Evolutionary conservation across 2,113 vertebrate species (phyloP).

Genomic region (Rhineura floridana): DNA sequence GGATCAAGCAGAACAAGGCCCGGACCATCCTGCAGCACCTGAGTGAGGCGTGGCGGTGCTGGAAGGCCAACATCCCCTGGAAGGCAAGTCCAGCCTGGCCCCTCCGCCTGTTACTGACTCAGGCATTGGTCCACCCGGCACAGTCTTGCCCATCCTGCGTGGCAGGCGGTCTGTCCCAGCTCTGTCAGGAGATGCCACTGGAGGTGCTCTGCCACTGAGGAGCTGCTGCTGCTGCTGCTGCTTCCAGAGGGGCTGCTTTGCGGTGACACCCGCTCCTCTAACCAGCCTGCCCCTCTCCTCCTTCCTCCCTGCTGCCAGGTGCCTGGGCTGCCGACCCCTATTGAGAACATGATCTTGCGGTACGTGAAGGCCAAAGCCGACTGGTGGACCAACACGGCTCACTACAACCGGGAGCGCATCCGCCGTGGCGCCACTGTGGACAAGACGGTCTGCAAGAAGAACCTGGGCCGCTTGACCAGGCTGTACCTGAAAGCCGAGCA

Average conservation of each 20-base stretch:
- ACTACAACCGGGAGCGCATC: conserved; percentile 98
- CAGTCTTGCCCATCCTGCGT: too few species aligned
- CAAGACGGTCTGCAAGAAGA: conserved; percentile 99
- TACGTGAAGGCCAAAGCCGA: conserved; percentile 99
- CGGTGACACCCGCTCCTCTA: too few species aligned
- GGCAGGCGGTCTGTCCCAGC: too few species aligned
- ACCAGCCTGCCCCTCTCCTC: background rate
- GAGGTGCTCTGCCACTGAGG: too few species aligned
- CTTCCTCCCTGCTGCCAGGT: conserved; percentile 76
- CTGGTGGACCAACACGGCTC: conserved; percentile 99
- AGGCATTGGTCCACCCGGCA: too few species aligned
- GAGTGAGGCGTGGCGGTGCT: conserved; percentile 98
- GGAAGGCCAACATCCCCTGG: conserved; percentile 99
- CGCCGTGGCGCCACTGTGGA: conserved; percentile 98
- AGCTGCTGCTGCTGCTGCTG: too few species aligned
- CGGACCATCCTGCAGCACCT: conserved; percentile 98
- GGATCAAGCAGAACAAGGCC: conserved; percentile 99
- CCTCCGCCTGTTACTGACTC: too few species aligned
- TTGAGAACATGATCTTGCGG: conserved; percentile 99
- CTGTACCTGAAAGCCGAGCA: conserved; percentile 98
- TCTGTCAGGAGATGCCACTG: too few species aligned
- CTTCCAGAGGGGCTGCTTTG: too few species aligned
- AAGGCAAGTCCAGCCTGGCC: conserved; percentile 74
- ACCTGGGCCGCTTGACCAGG: conserved; percentile 93
- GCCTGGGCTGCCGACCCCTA: conserved; percentile 95